phyloP scores from a whole-genome alignment of 2,888 invertebrate genomes.

The Ectropis crepuscularia region DNA sequence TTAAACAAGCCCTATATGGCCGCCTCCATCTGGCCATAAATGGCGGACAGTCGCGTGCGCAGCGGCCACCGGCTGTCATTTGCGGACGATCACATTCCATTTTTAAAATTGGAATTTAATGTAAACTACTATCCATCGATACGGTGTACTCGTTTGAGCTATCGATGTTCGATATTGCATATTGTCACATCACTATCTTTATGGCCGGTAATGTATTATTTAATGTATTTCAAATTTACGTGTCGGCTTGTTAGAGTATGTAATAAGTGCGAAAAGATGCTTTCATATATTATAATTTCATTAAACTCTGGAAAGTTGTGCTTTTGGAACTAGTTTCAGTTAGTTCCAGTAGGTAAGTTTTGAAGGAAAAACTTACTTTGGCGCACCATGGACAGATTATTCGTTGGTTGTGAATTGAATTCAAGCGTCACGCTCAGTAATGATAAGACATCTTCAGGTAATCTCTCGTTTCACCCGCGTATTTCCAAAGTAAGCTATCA shows the following conservation, averaged over 20 bases:
- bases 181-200: slow-evolving; percentile 48
- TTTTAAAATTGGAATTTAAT: slow-evolving; percentile 69
- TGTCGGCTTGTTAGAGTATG: neutral
- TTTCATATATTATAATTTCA: too few relatives aligned
- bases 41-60: slow-evolving; percentile 48
- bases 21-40: slow-evolving; percentile 53
- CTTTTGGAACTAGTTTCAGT: too few relatives aligned
- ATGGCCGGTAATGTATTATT: slow-evolving; percentile 45
- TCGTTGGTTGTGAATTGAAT: too few relatives aligned
- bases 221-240: slow-evolving; percentile 42
- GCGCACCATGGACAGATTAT: too few relatives aligned
- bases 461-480: too few relatives aligned
- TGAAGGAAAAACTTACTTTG: too few relatives aligned
- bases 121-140: slow-evolving; percentile 54
- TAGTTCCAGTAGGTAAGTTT: too few relatives aligned
- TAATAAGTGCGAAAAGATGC: too few relatives aligned
- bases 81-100: slow-evolving; percentile 60
- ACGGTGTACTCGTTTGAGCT: slow-evolving; percentile 47
- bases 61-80: slow-evolving; percentile 51
- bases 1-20: slow-evolving; percentile 63
- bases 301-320: too few relatives aligned
- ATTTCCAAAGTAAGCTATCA: too few relatives aligned
- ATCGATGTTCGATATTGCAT: slow-evolving; percentile 34
- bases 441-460: too few relatives aligned
- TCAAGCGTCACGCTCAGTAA: too few relatives aligned